Percentiles rank a stretch among this genome's conserved stretches.
Conservation (phyloP, 2,797 vertebrate species). For the Ispidina lecontei region DNA sequence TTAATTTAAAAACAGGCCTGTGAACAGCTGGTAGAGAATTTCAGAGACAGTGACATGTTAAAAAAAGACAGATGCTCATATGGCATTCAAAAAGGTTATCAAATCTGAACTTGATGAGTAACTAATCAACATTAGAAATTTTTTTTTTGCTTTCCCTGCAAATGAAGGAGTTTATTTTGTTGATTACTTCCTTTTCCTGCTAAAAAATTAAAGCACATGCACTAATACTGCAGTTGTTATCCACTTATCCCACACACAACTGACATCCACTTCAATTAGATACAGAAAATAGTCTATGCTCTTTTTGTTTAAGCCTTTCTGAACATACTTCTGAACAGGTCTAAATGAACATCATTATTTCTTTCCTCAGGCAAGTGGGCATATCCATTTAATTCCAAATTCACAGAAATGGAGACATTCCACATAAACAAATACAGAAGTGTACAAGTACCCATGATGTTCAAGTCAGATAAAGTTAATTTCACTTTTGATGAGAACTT, state of each 20-base stretch:
- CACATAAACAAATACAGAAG: constrained; percentile 88
- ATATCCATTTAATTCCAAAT: constrained; percentile 81
- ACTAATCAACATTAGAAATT: background rate
- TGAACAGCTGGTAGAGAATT: background rate
- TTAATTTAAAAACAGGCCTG: background rate
- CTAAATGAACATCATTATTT: background rate
- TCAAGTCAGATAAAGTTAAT: constrained; percentile 78
- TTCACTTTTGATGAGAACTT: constrained; percentile 79
- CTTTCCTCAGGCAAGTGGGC: constrained; percentile 85
- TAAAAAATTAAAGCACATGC: background rate
- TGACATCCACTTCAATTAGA: background rate
- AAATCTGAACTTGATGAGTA: background rate
- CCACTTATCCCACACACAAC: background rate
- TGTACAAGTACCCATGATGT: constrained; percentile 90
- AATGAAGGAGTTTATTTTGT: background rate
- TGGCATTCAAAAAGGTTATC: background rate
- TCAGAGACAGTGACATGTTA: background rate
- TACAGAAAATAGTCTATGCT: background rate
- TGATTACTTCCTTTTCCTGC: background rate
- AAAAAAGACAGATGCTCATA: background rate
- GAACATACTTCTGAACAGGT: background rate
- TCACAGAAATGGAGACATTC: constrained; percentile 81
- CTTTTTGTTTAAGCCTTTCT: background rate
- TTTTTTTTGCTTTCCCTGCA: background rate
- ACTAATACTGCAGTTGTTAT: background rate